Base-by-base conservation (phyloP, 2,888 invertebrate genomes). In the Leptarthrus brevirostris region DNA sequence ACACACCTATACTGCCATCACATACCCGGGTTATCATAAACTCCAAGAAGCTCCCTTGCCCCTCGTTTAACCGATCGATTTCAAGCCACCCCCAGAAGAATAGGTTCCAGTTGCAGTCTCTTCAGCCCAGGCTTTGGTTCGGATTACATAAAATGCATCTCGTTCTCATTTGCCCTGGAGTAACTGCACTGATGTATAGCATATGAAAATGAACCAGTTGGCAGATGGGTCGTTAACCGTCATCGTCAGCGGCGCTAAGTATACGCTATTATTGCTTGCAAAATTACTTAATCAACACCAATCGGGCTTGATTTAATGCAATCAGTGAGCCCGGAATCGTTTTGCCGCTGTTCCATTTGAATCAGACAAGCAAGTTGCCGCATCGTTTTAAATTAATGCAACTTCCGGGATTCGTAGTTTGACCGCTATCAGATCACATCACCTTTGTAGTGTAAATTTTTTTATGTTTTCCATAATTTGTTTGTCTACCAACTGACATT, bases 271-370 rank as follows among this genome's bases (percentile, higher is more conserved):
- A 34, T 66, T 66, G 44, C 26, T 34, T 24, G 64, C 44, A 22
- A 26, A 66, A 66, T 66, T 66, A 66, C 47, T 66, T 66, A 66
- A 66, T 66, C 64, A 66, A 66, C 64, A 66, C 44, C 47, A 66
- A 26, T 66, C 64, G 64, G 64, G 20, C 64, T 5, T 66, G 64
- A 66, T 66, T 66, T 66, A 66, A 66, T 66, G 44, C 64, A 66
- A 66, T 66, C 64, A 66, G 12, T n/a, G 44, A 14, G 26, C 47
- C 22, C 64, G 2, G 47, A 47, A 66, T 66, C 64, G 47, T 66
- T 66, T 26, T 66, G 64, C 44, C 47, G 64, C 44, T 47, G 22
- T 66, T 47, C 24, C 64, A 66, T 66, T 44, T 66, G 24, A 40
- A 47, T 66, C 47, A 24, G 8, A 26, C 64, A 47, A 24, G 24